A percentile compares a stretch with the other conserved stretches of the same genome.
phyloP scores from a whole-genome alignment of 2,888 invertebrate species.

The Dusona sp. region DNA sequence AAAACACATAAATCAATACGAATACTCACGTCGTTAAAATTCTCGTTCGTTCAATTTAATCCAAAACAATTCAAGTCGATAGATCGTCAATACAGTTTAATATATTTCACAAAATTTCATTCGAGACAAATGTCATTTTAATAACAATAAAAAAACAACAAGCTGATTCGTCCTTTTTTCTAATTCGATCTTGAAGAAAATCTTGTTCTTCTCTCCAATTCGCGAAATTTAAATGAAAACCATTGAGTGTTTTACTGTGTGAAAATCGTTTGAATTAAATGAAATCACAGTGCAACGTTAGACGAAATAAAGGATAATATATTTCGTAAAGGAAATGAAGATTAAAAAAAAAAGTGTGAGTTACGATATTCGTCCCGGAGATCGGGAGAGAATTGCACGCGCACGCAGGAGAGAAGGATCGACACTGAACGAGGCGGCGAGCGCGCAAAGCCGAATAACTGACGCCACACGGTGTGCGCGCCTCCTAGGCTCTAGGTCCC shows the following conservation, averaged over 20 bases:
- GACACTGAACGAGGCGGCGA: constrained; percentile 66
- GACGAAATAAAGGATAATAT: not conserved
- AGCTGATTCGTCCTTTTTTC: not conserved
- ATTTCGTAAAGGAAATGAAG: not conserved
- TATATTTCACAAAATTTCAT: constrained; percentile 47
- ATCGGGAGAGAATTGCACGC: constrained; percentile 26
- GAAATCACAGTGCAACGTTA: not conserved
- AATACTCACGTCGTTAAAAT: constrained; percentile 55
- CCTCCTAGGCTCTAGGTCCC: constrained; percentile 66
- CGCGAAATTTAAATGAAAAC: not conserved
- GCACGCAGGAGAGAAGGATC: constrained; percentile 60
- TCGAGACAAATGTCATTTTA: constrained; percentile 55
- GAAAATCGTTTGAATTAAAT: not conserved
- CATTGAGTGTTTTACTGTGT: not conserved
- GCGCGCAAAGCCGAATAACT: constrained; percentile 73
- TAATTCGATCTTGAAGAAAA: not conserved
- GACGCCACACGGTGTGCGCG: constrained; percentile 72
- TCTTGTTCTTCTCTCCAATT: not conserved
- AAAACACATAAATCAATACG: constrained; percentile 15
- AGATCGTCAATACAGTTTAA: not conserved
- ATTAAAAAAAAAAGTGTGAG: not conserved
- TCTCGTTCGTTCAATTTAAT: constrained; percentile 51
- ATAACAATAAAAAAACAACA: constrained; percentile 1
- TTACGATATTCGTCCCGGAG: not conserved
- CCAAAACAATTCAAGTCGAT: constrained; percentile 41